Evolutionary conservation across 2,888 invertebrate genomes (phyloP).

Genomic region (Drosophila pseudotalamancana): DNA sequence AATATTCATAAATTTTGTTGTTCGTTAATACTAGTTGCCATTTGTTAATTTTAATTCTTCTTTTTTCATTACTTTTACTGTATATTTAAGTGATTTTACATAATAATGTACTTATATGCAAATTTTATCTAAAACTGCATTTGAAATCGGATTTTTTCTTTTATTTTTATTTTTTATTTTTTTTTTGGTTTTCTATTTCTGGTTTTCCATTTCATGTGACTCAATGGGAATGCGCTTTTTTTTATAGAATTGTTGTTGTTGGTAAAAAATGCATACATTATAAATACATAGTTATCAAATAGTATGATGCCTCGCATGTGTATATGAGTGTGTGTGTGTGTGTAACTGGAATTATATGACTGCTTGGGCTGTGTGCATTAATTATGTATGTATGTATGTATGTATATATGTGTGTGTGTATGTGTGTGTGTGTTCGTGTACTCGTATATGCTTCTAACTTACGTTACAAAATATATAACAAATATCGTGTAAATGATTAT

Average conservation of each 20-base stretch:
- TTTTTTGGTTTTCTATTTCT: slow-evolving; percentile 29
- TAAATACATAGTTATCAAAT: slow-evolving; percentile 81
- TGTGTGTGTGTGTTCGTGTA: too few species aligned
- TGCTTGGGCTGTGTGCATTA: slow-evolving; percentile 23
- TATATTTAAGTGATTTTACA: slow-evolving; percentile 75
- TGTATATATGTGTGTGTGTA: slow-evolving; percentile 43
- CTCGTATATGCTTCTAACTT: slow-evolving; percentile 67
- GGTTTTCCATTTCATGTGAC: slow-evolving; percentile 44
- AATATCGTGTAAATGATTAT: slow-evolving; percentile 71
- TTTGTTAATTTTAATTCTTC: slow-evolving; percentile 25
- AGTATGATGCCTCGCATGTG: slow-evolving; percentile 48
- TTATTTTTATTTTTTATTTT: slow-evolving; percentile 15
- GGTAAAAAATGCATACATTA: slow-evolving; percentile 80
- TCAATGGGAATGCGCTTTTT: slow-evolving; percentile 41
- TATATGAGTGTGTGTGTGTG: slow-evolving; percentile 19
- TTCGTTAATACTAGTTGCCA: slow-evolving; percentile 63
- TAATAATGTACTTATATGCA: slow-evolving; percentile 75
- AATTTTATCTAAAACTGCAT: slow-evolving; percentile 69
- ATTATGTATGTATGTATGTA: slow-evolving; percentile 34
- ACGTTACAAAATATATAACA: slow-evolving; percentile 78
- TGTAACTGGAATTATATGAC: slow-evolving; percentile 23
- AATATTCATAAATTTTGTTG: slow-evolving; percentile 64
- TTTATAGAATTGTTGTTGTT: slow-evolving; percentile 35
- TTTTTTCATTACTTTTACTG: slow-evolving; percentile 45
- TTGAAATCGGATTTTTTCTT: slow-evolving; percentile 48